Evolutionary conservation across 2,888 invertebrate genomes (phyloP).

Genomic region (Pycnomerus fuliginosus): DNA sequence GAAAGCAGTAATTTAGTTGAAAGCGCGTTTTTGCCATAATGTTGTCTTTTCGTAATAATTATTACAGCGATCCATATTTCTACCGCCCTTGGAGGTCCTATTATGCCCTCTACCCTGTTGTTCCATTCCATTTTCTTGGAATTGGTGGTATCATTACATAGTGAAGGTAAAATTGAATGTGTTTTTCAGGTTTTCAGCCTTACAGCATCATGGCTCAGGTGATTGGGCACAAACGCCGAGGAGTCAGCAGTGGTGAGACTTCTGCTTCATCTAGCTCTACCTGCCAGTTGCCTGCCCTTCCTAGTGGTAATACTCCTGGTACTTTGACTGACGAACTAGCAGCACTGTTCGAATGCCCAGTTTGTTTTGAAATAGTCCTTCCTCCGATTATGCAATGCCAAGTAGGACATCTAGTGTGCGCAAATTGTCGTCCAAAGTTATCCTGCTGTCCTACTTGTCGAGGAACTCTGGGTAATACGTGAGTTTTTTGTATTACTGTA

Average conservation of each 20-base stretch:
- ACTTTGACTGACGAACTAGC: conserved; percentile 84
- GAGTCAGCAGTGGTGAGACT: conserved; percentile 38
- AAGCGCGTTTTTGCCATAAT: too few relatives aligned
- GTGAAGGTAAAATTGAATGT: too few relatives aligned
- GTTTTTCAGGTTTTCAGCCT: too few relatives aligned
- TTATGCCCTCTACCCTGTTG: too few relatives aligned
- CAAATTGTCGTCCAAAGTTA: conserved; percentile 94
- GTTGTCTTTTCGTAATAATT: too few relatives aligned
- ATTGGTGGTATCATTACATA: too few relatives aligned
- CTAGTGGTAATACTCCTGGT: conserved; percentile 57
- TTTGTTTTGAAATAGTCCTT: conserved; percentile 98
- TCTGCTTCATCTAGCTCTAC: conserved; percentile 39
- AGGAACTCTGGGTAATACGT: conserved; percentile 75
- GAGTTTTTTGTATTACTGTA: conserved; percentile 6
- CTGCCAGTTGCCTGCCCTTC: conserved; percentile 38
- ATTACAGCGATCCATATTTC: too few relatives aligned
- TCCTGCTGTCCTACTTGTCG: conserved; percentile 98
- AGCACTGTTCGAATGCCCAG: conserved; percentile 91
- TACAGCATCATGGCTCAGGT: conserved; percentile 42
- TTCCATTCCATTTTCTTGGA: too few relatives aligned
- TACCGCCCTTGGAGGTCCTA: too few relatives aligned
- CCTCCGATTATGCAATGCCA: conserved; percentile 99
- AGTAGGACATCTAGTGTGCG: conserved; percentile 97
- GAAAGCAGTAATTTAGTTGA: too few relatives aligned
- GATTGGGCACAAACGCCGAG: conserved; percentile 44